phyloP scores from a whole-genome alignment of 2,888 invertebrate genomes.

The Caenorhabditis sulstoni region DNA sequence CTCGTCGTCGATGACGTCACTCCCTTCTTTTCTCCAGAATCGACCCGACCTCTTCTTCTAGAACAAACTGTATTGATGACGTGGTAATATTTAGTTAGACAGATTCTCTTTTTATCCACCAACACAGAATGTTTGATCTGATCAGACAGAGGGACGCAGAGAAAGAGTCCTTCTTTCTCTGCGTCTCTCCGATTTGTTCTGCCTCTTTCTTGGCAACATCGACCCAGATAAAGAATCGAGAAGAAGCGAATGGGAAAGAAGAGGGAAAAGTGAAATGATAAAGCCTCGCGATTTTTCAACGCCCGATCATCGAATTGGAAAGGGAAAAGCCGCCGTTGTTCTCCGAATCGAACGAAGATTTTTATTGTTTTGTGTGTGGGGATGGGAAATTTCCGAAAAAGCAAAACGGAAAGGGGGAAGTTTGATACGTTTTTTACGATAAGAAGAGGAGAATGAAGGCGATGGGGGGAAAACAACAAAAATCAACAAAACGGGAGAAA shows the following conservation, averaged over 20 bases:
- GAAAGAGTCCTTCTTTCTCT: slow-evolving; percentile 8
- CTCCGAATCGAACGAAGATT: not conserved
- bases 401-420: slow-evolving; percentile 14
- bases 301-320: slow-evolving; percentile 27
- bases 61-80: slow-evolving; percentile 1
- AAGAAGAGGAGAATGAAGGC: slow-evolving; percentile 9
- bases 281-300: slow-evolving; percentile 56
- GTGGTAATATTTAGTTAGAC: slow-evolving; percentile 22
- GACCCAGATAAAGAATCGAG: slow-evolving; percentile 40
- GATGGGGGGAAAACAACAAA: slow-evolving; percentile 27
- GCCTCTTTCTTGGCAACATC: slow-evolving; percentile 44
- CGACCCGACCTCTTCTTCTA: slow-evolving; percentile 27
- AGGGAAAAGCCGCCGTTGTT: not conserved
- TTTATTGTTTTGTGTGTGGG: slow-evolving; percentile 23
- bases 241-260: slow-evolving; percentile 6
- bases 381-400: not conserved
- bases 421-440: slow-evolving; percentile 45
- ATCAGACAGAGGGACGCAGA: slow-evolving; percentile 5
- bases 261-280: slow-evolving; percentile 18
- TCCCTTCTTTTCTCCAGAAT: slow-evolving; percentile 9
- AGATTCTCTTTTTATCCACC: slow-evolving; percentile 9
- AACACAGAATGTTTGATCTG: slow-evolving; percentile 32
- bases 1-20: slow-evolving; percentile 25
- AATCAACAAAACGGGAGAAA: slow-evolving; percentile 39
- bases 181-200: slow-evolving; percentile 20